phyloP scores from a whole-genome alignment of 2,888 invertebrate genomes.

The Ditula angustiorana region DNA sequence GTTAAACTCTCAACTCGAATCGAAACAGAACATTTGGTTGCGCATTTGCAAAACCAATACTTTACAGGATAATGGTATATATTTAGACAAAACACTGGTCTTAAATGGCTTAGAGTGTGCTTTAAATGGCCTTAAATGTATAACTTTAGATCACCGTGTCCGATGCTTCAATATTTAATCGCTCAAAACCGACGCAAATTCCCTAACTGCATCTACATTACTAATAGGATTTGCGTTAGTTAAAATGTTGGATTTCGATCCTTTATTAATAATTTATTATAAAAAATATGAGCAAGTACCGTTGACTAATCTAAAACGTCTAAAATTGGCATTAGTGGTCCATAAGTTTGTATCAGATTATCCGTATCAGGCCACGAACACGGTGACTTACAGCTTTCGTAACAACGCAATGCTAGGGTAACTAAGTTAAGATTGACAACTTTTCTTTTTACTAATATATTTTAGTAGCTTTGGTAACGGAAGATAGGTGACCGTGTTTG shows the following conservation, averaged over 20 bases:
- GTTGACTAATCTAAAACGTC: constrained; percentile 50
- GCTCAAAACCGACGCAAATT: background rate
- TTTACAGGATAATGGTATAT: background rate
- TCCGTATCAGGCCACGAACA: background rate
- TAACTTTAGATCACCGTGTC: too few relatives aligned
- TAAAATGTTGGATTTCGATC: background rate
- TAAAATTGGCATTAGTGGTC: constrained; percentile 78
- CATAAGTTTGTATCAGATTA: constrained; percentile 55
- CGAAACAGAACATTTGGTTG: background rate
- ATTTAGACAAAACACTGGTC: background rate
- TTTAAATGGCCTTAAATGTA: too few relatives aligned
- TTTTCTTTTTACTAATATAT: background rate
- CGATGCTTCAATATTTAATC: background rate
- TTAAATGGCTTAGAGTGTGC: too few relatives aligned
- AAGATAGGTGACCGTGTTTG: too few relatives aligned
- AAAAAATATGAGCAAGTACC: constrained; percentile 48
- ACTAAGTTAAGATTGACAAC: background rate
- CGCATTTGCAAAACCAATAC: background rate
- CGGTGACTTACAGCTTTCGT: background rate
- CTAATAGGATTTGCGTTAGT: background rate
- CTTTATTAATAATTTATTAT: background rate
- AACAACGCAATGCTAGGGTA: background rate
- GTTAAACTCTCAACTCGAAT: constrained; percentile 8
- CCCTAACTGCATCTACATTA: background rate
- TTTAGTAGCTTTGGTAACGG: too few relatives aligned